Percentiles rank a stretch among this genome's conserved stretches.
phyloP scores from a whole-genome alignment of 2,113 vertebrate species.

The Podarcis cretensis region DNA sequence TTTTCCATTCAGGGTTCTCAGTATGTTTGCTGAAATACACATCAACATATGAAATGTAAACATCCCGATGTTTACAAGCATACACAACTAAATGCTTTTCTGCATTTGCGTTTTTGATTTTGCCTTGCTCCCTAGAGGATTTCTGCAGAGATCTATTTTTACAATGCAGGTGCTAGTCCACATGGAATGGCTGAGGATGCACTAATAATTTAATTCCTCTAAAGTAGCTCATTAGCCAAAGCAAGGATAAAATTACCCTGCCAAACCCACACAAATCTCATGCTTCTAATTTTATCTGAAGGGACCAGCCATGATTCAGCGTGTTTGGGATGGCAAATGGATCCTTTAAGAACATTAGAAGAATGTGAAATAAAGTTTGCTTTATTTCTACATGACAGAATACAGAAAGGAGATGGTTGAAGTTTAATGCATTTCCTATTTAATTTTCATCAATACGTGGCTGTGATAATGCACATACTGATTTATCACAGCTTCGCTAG shows the following conservation, averaged over 20 bases:
- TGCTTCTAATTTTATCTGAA: conserved; percentile 18
- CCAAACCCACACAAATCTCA: conserved; percentile 2
- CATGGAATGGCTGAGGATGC: not conserved
- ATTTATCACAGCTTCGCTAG: not conserved
- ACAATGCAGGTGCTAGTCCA: conserved; percentile 13
- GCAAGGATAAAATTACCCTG: not conserved
- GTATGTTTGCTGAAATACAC: no score
- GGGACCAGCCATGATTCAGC: not conserved
- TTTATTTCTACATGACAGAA: not conserved
- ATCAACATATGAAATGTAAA: no score
- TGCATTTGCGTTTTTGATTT: not conserved
- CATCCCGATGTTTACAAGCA: not conserved
- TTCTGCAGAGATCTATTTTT: not conserved
- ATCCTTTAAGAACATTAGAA: not conserved
- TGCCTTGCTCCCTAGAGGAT: not conserved
- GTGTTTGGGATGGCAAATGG: not conserved
- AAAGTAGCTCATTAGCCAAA: conserved; percentile 8
- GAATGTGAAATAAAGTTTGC: not conserved
- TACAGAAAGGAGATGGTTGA: not conserved
- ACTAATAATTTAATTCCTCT: conserved; percentile 26
- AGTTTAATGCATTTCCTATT: not conserved
- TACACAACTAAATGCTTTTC: not conserved
- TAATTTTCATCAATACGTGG: not conserved
- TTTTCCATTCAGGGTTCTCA: no score
- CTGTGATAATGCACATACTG: not conserved